Evolutionary conservation across 2,113 vertebrate species (phyloP).

Genomic region (Argyrosomus japonicus): DNA sequence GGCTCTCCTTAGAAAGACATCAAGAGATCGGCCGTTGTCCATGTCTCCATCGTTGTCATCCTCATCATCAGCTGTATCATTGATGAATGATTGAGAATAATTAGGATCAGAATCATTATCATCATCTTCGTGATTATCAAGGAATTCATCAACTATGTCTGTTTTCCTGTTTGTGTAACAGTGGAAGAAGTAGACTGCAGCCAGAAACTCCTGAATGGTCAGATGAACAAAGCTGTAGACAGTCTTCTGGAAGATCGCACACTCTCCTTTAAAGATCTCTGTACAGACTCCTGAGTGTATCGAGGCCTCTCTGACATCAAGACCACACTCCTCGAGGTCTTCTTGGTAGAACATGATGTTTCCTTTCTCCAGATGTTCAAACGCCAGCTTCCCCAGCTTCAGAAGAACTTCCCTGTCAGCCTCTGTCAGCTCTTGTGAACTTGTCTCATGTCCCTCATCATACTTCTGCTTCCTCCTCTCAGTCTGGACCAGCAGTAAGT

Average conservation of each 20-base stretch:
- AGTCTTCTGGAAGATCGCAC: slow-evolving; percentile 11
- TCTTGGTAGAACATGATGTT: background rate
- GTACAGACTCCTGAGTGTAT: slow-evolving; percentile 35
- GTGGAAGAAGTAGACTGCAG: slow-evolving; percentile 31
- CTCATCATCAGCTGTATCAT: too few relatives aligned
- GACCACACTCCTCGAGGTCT: background rate
- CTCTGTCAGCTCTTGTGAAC: background rate
- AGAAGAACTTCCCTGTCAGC: slow-evolving; percentile 2
- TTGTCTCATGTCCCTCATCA: background rate
- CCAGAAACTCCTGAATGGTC: background rate
- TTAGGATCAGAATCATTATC: too few relatives aligned
- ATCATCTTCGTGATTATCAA: background rate
- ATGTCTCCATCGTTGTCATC: too few relatives aligned
- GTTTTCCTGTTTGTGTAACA: background rate
- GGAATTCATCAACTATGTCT: background rate
- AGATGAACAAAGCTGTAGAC: slow-evolving; percentile 64
- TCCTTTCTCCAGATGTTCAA: background rate
- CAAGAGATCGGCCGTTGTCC: background rate
- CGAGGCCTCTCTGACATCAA: background rate
- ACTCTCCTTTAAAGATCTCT: slow-evolving; percentile 48
- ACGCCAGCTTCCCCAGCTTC: slow-evolving; percentile 42
- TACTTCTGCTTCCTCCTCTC: slow-evolving; percentile 31
- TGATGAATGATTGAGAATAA: too few relatives aligned
- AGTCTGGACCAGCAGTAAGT: slow-evolving; percentile 53
- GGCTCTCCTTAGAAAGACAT: background rate